Evolutionary conservation across 2,113 vertebrate genomes (phyloP).

Genomic region (Alligator mississippiensis): DNA sequence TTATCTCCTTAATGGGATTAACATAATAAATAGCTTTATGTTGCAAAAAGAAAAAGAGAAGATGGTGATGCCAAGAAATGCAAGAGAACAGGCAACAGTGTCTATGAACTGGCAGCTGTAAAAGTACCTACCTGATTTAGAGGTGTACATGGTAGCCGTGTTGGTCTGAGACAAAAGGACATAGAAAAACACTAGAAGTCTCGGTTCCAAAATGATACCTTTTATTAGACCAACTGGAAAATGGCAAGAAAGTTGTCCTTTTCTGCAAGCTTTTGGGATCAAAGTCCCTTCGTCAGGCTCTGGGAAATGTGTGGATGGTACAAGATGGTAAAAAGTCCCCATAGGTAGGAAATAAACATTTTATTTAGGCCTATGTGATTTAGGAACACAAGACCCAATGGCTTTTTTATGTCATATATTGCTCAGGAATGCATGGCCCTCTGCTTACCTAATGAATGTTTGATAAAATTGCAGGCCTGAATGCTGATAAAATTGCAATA

Average conservation of each 20-base stretch:
- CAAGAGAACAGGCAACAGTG: not conserved
- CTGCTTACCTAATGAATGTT: not conserved
- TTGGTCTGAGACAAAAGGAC: too few species aligned
- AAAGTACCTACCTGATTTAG: not conserved
- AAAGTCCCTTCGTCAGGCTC: too few species aligned
- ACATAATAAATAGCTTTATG: not conserved
- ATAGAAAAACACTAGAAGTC: too few species aligned
- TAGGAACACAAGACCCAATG: not conserved
- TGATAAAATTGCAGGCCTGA: too few species aligned
- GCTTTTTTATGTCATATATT: not conserved
- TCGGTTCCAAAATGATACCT: too few species aligned
- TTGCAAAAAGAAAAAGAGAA: not conserved
- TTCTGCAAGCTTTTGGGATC: too few species aligned
- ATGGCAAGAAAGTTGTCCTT: too few species aligned
- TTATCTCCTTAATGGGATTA: constrained; percentile 22
- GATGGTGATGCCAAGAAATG: not conserved
- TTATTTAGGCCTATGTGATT: not conserved
- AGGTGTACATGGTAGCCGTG: too few species aligned
- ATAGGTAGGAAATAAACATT: not conserved
- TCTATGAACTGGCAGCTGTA: not conserved
- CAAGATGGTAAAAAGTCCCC: too few species aligned
- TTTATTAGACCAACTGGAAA: too few species aligned
- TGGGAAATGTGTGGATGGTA: too few species aligned
- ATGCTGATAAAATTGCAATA: not conserved
- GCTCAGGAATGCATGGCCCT: not conserved